Evolutionary conservation across 2,888 invertebrate genomes (phyloP), one percentile per base, ranked within the genome.

Genomic region (Zeuzera pyrina): DNA sequence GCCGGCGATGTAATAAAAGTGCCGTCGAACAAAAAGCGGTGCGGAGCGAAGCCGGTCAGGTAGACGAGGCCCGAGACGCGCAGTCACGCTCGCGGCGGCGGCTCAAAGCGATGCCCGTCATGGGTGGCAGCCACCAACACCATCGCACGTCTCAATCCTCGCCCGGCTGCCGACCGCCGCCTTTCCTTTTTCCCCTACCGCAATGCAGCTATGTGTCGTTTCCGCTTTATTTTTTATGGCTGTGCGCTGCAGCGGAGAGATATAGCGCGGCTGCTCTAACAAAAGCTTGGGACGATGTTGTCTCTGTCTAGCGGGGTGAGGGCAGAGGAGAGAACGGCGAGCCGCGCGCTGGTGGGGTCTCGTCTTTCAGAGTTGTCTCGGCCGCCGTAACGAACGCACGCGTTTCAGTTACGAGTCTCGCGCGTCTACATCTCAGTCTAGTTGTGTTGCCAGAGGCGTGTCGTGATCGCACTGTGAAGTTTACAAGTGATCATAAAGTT

Each of bases 111-210:
- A 56, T 56, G 64, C 68, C 60, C 81, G 76, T 72, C 83, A 74
- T 81, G 84, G 83, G 83, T 83, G 84, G 81, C 81, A 72, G 79
- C 77, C 74, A 71, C 73, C 79, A 68, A 74, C 84, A 77, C 78
- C 77, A 71, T 73, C 70, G 76, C 81, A 81, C 81, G 77, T 81
- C 83, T 79, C 81, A 84, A 84, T 84, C 84, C 81, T 78, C 79
- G 70, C 77, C 74, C 71, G 74, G 68, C 70, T 63, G 71, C 73
- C 70, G 64, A 59, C 73, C 74, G 76, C 77, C 71, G 69, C 81
- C 72, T 78, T 78, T 78, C 77, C 79, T 77, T 77, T 77, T 74
- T 74, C 73, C 73, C 77, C 74, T 77, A 79, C 78, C 83, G 72
- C 79, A 78, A 73, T 76, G 77, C 79, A 77, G 78, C 81, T 77